phyloP scores from a whole-genome alignment of 2,113 vertebrate species.

The Isichthys henryi region DNA sequence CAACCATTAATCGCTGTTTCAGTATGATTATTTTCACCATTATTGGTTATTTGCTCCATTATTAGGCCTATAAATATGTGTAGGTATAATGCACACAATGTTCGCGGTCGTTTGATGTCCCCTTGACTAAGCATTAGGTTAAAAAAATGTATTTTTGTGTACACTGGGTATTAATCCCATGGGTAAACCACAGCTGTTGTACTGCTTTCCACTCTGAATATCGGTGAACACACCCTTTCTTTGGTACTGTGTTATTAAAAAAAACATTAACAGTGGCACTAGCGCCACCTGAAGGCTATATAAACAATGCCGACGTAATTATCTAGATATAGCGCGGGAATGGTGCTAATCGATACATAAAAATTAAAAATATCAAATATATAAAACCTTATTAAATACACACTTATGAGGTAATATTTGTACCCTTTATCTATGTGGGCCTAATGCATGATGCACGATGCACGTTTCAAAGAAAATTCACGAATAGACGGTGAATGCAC shows the following conservation, averaged over 20 bases:
- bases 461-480: background rate
- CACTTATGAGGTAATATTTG: background rate
- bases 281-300: constrained; percentile 24
- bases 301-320: background rate
- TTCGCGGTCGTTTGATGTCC: background rate
- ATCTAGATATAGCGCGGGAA: background rate
- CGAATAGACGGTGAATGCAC: background rate
- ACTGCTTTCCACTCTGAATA: background rate
- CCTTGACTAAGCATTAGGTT: background rate
- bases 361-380: background rate
- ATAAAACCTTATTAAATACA: background rate
- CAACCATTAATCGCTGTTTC: background rate
- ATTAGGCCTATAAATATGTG: background rate
- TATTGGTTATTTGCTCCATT: background rate
- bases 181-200: background rate
- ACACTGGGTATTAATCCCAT: background rate
- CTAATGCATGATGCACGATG: background rate
- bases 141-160: background rate
- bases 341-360: background rate
- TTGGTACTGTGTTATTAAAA: background rate
- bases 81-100: background rate
- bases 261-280: background rate
- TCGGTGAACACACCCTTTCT: constrained; percentile 33
- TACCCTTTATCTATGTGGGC: background rate
- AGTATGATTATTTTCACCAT: background rate